phyloP scores from a whole-genome alignment of 2,888 invertebrate genomes.

The Aricia artaxerxes region DNA sequence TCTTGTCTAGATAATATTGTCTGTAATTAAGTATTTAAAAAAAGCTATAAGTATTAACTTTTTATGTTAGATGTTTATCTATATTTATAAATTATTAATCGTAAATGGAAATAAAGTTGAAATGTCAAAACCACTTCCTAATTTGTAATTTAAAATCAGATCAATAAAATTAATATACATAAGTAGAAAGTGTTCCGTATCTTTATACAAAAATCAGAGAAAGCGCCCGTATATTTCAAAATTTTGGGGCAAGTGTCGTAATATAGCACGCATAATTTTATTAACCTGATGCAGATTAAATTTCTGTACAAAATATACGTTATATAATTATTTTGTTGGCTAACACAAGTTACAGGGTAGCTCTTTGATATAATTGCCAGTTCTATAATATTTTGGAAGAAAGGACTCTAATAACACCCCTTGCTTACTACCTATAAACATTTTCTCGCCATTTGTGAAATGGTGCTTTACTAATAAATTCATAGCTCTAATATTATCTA shows the following conservation, averaged over 20 bases:
- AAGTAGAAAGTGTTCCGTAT: not conserved
- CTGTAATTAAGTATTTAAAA: too few species aligned
- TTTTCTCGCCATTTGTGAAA: not conserved
- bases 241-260: not conserved
- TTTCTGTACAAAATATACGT: not conserved
- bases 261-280: conserved; percentile 4
- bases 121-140: not conserved
- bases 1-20: too few species aligned
- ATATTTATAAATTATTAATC: not conserved
- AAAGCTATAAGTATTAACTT: too few species aligned
- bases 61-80: too few species aligned
- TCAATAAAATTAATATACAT: not conserved
- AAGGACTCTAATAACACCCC: not conserved
- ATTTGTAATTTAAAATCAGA: conserved; percentile 17
- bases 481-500: too few species aligned
- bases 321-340: not conserved
- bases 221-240: not conserved
- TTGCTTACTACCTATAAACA: not conserved
- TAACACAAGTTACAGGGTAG: not conserved
- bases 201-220: conserved; percentile 6
- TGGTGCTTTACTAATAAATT: too few species aligned
- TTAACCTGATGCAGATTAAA: not conserved
- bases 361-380: not conserved
- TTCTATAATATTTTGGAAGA: not conserved
- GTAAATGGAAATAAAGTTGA: not conserved